Evolutionary conservation across 2,888 invertebrate genomes (phyloP).

Genomic region (Athripsodes cinereus): DNA sequence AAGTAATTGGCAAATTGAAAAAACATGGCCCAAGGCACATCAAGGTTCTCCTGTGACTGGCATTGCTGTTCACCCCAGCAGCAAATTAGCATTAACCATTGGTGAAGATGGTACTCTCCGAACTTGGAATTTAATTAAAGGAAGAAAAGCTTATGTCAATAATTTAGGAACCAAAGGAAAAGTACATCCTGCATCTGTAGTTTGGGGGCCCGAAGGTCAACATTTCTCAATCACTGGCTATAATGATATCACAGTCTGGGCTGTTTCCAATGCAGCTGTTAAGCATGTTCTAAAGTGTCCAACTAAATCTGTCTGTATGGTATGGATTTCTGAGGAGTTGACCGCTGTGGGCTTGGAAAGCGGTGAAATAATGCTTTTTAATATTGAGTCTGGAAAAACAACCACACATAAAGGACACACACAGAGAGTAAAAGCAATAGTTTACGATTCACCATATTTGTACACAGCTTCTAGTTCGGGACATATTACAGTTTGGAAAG

Average conservation of each 20-base stretch:
- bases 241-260: constrained; percentile 72
- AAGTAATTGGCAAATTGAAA: constrained; percentile 82
- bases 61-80: constrained; percentile 80
- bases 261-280: constrained; percentile 69
- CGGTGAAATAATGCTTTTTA: constrained; percentile 59
- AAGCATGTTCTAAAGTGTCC: constrained; percentile 60
- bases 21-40: constrained; percentile 77
- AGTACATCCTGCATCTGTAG: constrained; percentile 45
- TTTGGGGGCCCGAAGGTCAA: constrained; percentile 73
- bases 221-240: constrained; percentile 71
- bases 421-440: constrained; percentile 63
- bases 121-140: constrained; percentile 94
- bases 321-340: constrained; percentile 60
- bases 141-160: constrained; percentile 83
- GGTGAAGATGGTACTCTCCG: constrained; percentile 77
- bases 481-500: constrained; percentile 67
- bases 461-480: constrained; percentile 75
- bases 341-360: constrained; percentile 69
- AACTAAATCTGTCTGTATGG: constrained; percentile 62
- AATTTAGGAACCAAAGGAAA: constrained; percentile 68
- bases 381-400: constrained; percentile 48
- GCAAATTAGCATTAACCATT: constrained; percentile 81
- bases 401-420: constrained; percentile 52
- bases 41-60: constrained; percentile 66
- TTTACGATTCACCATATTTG: constrained; percentile 50